Evolutionary conservation across 2,797 vertebrate species (phyloP).

Genomic region (Gallirallus australis): DNA sequence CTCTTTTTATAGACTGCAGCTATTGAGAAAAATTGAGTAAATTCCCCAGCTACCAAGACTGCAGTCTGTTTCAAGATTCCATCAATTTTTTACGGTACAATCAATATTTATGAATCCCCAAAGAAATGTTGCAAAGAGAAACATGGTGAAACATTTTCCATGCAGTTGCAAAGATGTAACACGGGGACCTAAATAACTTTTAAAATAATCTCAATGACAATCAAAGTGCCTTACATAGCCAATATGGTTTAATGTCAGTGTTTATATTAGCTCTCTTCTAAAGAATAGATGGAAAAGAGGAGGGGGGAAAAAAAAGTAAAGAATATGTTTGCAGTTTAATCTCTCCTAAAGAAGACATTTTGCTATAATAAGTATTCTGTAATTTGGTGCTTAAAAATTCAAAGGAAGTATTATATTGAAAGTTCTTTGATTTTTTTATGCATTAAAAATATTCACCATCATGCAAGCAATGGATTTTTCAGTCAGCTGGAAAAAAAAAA

Average conservation of each 20-base stretch:
- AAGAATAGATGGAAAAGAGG: constrained; percentile 39
- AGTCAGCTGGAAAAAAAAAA: constrained; percentile 73
- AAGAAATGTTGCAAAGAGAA: constrained; percentile 93
- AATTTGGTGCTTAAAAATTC: constrained; percentile 81
- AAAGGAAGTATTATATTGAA: constrained; percentile 76
- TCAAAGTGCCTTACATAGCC: constrained; percentile 81
- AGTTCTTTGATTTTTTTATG: constrained; percentile 69
- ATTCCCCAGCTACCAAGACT: constrained; percentile 88
- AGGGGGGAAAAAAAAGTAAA: not conserved
- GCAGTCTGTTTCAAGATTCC: constrained; percentile 94
- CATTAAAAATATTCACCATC: constrained; percentile 78
- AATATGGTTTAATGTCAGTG: constrained; percentile 82
- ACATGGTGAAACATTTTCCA: constrained; percentile 90
- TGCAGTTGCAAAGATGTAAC: constrained; percentile 81
- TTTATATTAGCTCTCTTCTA: constrained; percentile 77
- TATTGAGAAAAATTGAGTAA: constrained; percentile 90
- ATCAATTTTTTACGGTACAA: constrained; percentile 97
- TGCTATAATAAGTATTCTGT: constrained; percentile 69
- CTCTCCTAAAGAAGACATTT: constrained; percentile 75
- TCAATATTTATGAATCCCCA: constrained; percentile 99
- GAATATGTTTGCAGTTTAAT: constrained; percentile 64
- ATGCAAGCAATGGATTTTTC: constrained; percentile 79
- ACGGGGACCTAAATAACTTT: constrained; percentile 85
- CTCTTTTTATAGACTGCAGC: constrained; percentile 89
- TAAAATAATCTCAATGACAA: constrained; percentile 88